Evolutionary conservation across 2,888 invertebrate genomes (phyloP).

Genomic region (Ceramica pisi): DNA sequence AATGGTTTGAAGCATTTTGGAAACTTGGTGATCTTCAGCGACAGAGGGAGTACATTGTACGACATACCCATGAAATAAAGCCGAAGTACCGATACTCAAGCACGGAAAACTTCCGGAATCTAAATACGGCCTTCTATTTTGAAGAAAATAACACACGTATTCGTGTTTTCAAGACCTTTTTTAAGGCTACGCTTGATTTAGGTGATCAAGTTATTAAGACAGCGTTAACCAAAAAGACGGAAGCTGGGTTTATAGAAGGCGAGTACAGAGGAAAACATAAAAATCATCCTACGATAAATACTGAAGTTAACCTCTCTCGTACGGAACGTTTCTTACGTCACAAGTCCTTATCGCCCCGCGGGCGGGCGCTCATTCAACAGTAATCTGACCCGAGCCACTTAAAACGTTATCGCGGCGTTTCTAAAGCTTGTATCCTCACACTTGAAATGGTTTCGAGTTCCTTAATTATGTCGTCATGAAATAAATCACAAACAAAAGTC

Average conservation of each 20-base stretch:
- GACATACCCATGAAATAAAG: conserved; percentile 20
- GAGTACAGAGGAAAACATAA: conserved; percentile 34
- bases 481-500: no score
- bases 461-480: no score
- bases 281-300: conserved; percentile 20
- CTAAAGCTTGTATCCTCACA: no score
- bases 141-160: conserved; percentile 6
- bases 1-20: conserved; percentile 31
- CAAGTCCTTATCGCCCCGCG: no score
- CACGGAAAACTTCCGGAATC: conserved; percentile 30
- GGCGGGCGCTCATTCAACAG: no score
- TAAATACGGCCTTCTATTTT: conserved; percentile 13
- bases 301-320: conserved; percentile 22
- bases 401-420: no score
- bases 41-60: conserved; percentile 16
- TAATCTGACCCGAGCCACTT: no score
- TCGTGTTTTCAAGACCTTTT: conserved; percentile 39
- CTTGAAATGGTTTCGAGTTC: no score
- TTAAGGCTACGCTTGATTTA: conserved; percentile 45
- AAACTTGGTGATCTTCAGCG: conserved; percentile 5
- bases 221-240: conserved; percentile 26
- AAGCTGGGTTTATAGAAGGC: conserved; percentile 21
- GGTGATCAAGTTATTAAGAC: conserved; percentile 38
- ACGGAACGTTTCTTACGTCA: no score
- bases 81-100: conserved; percentile 30